Percentiles rank a stretch among this genome's conserved stretches.
Evolutionary conservation across 2,113 vertebrate genomes (phyloP).

Genomic region (Thamnophis sirtalis): DNA sequence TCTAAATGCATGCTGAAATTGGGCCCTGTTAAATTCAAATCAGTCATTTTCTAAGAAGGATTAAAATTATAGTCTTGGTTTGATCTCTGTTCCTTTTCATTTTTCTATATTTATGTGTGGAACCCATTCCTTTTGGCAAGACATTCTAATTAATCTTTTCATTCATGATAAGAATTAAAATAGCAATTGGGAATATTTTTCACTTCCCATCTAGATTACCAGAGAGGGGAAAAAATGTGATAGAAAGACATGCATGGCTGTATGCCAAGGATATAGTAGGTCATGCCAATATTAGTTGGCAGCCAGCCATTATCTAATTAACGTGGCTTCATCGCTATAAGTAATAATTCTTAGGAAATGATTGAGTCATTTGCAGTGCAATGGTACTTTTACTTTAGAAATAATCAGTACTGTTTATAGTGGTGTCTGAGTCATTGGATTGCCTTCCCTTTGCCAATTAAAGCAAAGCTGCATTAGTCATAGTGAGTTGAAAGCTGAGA

Average conservation of each 20-base stretch:
- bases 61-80: constrained; percentile 61
- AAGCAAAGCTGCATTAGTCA: constrained; percentile 24
- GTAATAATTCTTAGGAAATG: constrained; percentile 71
- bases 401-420: constrained; percentile 60
- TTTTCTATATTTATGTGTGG: constrained; percentile 74
- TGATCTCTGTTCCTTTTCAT: constrained; percentile 61
- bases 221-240: constrained; percentile 56
- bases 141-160: constrained; percentile 73
- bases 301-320: constrained; percentile 80
- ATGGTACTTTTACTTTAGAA: constrained; percentile 65
- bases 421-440: constrained; percentile 54
- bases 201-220: constrained; percentile 67
- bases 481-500: constrained; percentile 23
- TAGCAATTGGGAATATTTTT: constrained; percentile 65
- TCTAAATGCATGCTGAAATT: constrained; percentile 20
- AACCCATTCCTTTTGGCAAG: constrained; percentile 64
- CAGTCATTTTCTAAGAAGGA: constrained; percentile 49
- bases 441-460: constrained; percentile 12
- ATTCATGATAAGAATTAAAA: constrained; percentile 75
- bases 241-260: constrained; percentile 61
- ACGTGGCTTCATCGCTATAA: constrained; percentile 73
- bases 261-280: constrained; percentile 70
- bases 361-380: constrained; percentile 72
- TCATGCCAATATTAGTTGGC: constrained; percentile 76
- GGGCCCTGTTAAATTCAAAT: constrained; percentile 44